Conservation (phyloP, 1,140 invertebrate species). For the Neodiprion virginianus region DNA sequence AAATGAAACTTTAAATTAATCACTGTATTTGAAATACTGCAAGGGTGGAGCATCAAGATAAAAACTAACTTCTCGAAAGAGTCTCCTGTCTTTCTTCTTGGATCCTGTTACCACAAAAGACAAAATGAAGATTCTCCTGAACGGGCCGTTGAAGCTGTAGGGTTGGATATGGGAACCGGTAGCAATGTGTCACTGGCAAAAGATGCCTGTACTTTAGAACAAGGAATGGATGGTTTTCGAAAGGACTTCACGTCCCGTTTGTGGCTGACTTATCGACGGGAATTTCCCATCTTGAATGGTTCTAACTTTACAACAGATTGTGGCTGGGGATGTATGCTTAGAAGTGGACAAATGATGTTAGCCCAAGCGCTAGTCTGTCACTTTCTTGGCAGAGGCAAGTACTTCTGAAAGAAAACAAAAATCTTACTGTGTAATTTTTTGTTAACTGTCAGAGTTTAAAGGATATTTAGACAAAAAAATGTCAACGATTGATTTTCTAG, state of each 20-base stretch:
- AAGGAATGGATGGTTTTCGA: conserved; percentile 77
- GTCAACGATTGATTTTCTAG: background rate
- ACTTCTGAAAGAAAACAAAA: conserved; percentile 11
- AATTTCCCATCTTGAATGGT: conserved; percentile 79
- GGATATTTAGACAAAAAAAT: background rate
- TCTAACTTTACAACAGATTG: conserved; percentile 82
- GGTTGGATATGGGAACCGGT: conserved; percentile 45
- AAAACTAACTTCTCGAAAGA: conserved; percentile 86
- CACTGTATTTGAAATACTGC: conserved; percentile 19
- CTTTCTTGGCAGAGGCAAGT: conserved; percentile 75
- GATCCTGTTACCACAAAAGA: conserved; percentile 82
- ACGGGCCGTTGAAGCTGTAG: conserved; percentile 67
- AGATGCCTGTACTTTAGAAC: conserved; percentile 47
- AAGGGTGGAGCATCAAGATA: conserved; percentile 78
- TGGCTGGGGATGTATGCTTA: conserved; percentile 90
- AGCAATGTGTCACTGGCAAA: conserved; percentile 48
- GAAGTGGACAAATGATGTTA: conserved; percentile 88
- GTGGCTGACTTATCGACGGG: conserved; percentile 84
- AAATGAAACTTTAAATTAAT: no score
- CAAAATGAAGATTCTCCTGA: conserved; percentile 67
- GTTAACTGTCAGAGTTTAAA: background rate
- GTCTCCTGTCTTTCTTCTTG: conserved; percentile 84
- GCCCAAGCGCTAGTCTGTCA: conserved; percentile 80
- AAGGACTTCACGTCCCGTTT: conserved; percentile 78
- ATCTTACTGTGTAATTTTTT: background rate